Base-by-base conservation (phyloP, 2,797 vertebrate genomes). In the Diceros bicornis region DNA sequence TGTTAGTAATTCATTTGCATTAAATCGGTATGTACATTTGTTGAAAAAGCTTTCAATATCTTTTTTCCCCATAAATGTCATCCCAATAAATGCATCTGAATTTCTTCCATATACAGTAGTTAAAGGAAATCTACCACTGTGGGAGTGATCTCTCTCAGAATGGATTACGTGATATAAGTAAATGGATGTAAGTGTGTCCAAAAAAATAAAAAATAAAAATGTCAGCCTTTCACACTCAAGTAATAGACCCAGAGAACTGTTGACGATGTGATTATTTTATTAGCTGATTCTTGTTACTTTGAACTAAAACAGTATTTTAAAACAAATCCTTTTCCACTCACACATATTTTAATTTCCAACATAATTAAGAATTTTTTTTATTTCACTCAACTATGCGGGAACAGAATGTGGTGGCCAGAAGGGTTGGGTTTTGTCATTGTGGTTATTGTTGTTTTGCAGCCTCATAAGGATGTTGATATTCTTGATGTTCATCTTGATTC, bases 271-370 rank as follows among this genome's bases (percentile, higher is more conserved):
- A 27, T 69, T 66, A 57, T 57, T 86, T 66, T 57, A 23, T 41
- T 92, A 77, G 61, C 23, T 81, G 37, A 72, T 61, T 61, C 50
- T 89, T 72, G 17, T 59, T 74, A 71, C 32, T 85, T 89, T 94
- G 64, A 86, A 66, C 95, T 74, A 29, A 95, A 84, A 50, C 4
- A 72, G 3, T 82, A 89, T 93, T 68, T 72, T 88, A 44, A 34
- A 41, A 41, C 41, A 41, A 41, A 41, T 41, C 41, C 41, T 41
- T 41, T 92, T 37, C 8, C 72, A 81, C 13, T 18, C 83, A n/a
- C 18, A 82, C 2, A 64, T 12, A 52, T 41, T 89, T 96, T 96
- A 68, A 95, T 85, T 89, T 84, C 64, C 18, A 95, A 77, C 47
- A 50, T 85, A 82, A 37, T 75, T 59, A 47, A 75, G 59, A 66